Conservation (phyloP, 2,113 vertebrate genomes). For the Rynchops niger region DNA sequence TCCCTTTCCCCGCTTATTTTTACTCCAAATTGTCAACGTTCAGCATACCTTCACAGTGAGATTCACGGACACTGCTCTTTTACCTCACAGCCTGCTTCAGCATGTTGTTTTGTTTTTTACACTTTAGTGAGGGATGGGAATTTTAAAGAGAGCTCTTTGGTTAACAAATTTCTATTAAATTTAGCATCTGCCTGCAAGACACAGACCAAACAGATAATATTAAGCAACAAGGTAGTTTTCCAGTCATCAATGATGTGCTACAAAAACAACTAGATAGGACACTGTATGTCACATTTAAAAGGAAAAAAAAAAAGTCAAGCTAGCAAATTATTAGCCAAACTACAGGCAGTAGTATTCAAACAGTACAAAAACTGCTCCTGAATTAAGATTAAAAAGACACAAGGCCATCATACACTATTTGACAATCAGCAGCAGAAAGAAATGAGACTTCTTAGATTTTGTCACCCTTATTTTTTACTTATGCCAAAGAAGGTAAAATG, state of each 20-base stretch:
- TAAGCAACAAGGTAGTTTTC: background rate
- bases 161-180: conserved; percentile 16
- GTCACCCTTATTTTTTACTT: background rate
- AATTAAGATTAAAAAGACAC: background rate
- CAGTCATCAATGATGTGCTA: background rate
- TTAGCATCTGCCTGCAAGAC: background rate
- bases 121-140: background rate
- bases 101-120: background rate
- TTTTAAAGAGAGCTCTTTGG: conserved; percentile 1
- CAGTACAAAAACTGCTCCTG: background rate
- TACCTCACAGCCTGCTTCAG: background rate
- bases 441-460: background rate
- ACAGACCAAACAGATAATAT: background rate
- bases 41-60: background rate
- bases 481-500: background rate
- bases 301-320: background rate
- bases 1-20: background rate
- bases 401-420: background rate
- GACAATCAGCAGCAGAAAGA: background rate
- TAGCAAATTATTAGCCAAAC: background rate
- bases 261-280: background rate
- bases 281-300: background rate
- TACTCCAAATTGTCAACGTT: background rate
- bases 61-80: background rate
- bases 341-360: background rate